Conservation (phyloP, 2,888 invertebrate species). For the Quadroppia sp. region DNA sequence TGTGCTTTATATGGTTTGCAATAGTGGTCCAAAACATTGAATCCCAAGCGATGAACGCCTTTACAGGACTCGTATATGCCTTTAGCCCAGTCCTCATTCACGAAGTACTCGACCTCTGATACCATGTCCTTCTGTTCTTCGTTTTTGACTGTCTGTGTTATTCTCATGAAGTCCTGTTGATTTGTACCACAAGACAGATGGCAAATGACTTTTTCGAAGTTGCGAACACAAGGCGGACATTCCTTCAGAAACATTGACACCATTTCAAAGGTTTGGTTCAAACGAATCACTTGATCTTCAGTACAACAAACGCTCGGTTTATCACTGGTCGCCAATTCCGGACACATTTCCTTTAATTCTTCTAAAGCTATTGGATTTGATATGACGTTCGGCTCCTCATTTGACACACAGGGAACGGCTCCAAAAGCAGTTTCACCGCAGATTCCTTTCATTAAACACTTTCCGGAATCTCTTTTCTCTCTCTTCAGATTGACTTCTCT, state of each 20-base stretch:
- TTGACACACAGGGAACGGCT: constrained; percentile 43
- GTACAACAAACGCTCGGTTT: constrained; percentile 61
- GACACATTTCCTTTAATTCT: constrained; percentile 45
- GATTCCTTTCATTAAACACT: constrained; percentile 45
- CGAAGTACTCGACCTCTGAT: constrained; percentile 44
- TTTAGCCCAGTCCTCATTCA: constrained; percentile 41
- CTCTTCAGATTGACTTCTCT: neutral
- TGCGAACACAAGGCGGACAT: constrained; percentile 46
- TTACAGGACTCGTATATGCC: constrained; percentile 45
- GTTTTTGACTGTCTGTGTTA: constrained; percentile 37
- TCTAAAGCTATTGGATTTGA: constrained; percentile 44
- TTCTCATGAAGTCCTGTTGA: constrained; percentile 45
- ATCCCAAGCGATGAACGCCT: constrained; percentile 42
- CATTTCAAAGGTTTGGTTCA: constrained; percentile 43
- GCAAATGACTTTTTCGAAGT: constrained; percentile 46
- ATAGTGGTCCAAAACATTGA: constrained; percentile 46
- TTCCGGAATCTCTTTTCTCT: constrained; percentile 13
- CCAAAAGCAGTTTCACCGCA: constrained; percentile 46
- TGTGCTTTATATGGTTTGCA: constrained; percentile 45
- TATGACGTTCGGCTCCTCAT: constrained; percentile 44
- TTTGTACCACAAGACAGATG: constrained; percentile 45
- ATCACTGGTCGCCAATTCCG: constrained; percentile 41
- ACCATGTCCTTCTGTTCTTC: constrained; percentile 44
- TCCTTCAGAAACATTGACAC: constrained; percentile 44
- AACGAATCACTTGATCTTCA: constrained; percentile 59